Evolutionary conservation across 2,113 vertebrate species (phyloP), one percentile per base, ranked within the genome.

Genomic region (Numida meleagris): DNA sequence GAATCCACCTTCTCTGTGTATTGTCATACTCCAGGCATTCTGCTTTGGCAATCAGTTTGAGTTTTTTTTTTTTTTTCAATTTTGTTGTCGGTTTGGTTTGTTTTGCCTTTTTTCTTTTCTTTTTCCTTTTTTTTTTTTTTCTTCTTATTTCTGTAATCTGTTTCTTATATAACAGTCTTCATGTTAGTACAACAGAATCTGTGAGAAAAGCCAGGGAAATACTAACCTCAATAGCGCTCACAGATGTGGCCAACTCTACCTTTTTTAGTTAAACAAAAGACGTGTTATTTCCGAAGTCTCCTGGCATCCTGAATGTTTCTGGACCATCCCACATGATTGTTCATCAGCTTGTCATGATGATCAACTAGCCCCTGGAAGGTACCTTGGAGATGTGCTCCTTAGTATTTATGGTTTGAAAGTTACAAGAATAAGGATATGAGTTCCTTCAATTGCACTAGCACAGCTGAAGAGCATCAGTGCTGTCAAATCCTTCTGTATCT

Each of bases 21-120:
- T 6, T 74, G 20, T 66, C 33, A 23, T 46, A 38, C 12, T 90
- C 31, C 13, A 25, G 65, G 8, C 36, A 55, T 7, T 50, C 19
- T 23, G 23, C 3, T 58, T 18, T 24, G 23, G 24, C 21, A 48
- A 27, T 33, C 9, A 42, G 80, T 53, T 27, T 7, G 18, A 33
- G 2, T 16, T 78, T 7, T 57, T 88, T 72, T 78, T 80, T 16
- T 10, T 23, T 4, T 48, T 11, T 3, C 42, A 31, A 16, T 53
- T 53, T 63, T 67, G 2, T 4, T 3, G 25, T 48, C 27, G 20
- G 2, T 7, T 3, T 34, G 31, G 11, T 18, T 14, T 9, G 2
- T 12, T 48, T 50, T 51, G 25, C 14, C 27, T 51, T 50, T 50
- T 11, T 50, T 50, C 10, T 10, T 24, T 24, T 50, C 12, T 13